Evolutionary conservation across 2,113 vertebrate species (phyloP), one percentile per base, ranked within the genome.

Genomic region (Cynopterus brachyotis): DNA sequence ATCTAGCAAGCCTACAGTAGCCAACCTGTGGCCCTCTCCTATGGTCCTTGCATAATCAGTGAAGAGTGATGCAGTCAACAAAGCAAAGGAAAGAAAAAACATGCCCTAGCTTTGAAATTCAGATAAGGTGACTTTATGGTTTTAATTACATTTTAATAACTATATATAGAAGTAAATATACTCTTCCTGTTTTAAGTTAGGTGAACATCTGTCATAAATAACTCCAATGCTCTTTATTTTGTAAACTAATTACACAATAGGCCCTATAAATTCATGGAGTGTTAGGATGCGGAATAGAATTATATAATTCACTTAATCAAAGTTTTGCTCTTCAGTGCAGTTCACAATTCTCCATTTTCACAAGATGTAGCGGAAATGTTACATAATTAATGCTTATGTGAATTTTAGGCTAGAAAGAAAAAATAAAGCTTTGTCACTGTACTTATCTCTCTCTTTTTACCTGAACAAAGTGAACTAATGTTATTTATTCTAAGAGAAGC

Each of bases 221-320:
- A 97, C 22, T 57, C 47, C 89, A 87, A 28, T 91, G 91, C 66
- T 95, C 85, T 95, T 95, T 95, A 82, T 97, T 98, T 96, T 94
- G 91, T 97, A 97, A 98, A 96, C 96, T 97, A 95, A 97, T 98
- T 97, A 97, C 91, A 96, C 90, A 97, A 97, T 94, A 95, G 70
- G 64, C 42, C 80, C 67, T 97, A 93, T 96, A 97, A 97, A 97
- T 96, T 93, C 91, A 94, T 93, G 62, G 88, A 97, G 95, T 97
- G 95, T 95, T 91, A 90, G 73, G 79, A 94, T 93, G 85, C 22
- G 96, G 89, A 96, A 67, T 67, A 94, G 95, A 97, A 96, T 95
- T 97, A 87, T 19, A 91, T 72, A 96, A 97, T 95, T 96, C 91
- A 97, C 89, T 94, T 94, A 95, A 69, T 37, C 69, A 89, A 73